Conservation (phyloP, 2,888 invertebrate species). For the Marronus borbonicus region DNA sequence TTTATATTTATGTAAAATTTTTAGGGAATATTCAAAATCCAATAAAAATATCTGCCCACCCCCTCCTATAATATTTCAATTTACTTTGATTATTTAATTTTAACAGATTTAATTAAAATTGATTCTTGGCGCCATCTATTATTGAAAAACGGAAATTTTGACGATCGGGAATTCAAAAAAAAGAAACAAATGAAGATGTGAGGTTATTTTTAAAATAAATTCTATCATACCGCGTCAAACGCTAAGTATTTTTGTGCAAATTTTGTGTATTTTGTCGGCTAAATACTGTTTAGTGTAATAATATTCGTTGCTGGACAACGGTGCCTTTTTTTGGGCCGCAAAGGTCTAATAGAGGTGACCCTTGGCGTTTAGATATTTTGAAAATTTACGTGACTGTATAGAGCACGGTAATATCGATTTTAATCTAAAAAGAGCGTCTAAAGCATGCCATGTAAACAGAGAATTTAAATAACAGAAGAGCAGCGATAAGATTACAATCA, state of each 20-base stretch:
- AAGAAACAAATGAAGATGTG: slow-evolving; percentile 34
- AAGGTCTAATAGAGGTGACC: slow-evolving; percentile 46
- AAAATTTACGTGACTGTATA: slow-evolving; percentile 10
- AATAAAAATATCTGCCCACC: too few species aligned
- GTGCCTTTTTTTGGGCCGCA: background rate
- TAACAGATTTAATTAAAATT: too few species aligned
- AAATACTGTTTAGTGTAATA: slow-evolving; percentile 14
- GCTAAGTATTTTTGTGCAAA: background rate
- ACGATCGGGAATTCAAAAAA: background rate
- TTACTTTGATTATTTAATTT: too few species aligned
- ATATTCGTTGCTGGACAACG: background rate
- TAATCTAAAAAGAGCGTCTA: slow-evolving; percentile 16
- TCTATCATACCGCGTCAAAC: slow-evolving; percentile 2
- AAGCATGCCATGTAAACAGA: slow-evolving; percentile 32
- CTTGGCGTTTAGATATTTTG: slow-evolving; percentile 9
- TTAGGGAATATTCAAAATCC: too few species aligned
- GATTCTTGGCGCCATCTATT: background rate
- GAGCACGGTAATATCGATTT: slow-evolving; percentile 33
- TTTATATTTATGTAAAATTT: too few species aligned
- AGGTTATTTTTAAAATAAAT: slow-evolving; percentile 40
- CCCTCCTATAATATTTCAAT: too few species aligned
- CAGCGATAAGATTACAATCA: slow-evolving; percentile 20
- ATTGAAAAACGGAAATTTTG: background rate
- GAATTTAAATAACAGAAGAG: slow-evolving; percentile 25
- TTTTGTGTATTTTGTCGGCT: slow-evolving; percentile 5